Base-by-base conservation (phyloP, 2,888 invertebrate genomes). In the Polymixis lichenea region DNA sequence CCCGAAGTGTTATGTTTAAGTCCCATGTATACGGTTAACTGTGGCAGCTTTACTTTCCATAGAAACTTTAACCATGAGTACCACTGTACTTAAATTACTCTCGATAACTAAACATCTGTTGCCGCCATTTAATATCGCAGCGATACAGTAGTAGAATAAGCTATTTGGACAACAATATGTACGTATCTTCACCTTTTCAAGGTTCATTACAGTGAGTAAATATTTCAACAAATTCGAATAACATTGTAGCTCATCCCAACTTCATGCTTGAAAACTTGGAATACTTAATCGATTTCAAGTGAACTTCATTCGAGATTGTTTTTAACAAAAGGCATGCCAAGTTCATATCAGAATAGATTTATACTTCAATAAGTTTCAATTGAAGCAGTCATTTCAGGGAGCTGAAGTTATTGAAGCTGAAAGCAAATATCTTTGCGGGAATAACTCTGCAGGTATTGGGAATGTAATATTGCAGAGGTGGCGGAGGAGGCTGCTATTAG, bases 341-440 rank as follows among this genome's bases (percentile, higher is more conserved):
- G 25, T 72, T 56, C 61, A 51, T 68, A 64, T 65, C 62, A 76
- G 74, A 78, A 86, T 75, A 68, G 76, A 71, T 84, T 81, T 62
- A 81, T 84, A 72, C 78, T 84, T 80, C 75, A 87, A 77, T 80
- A 82, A 80, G 53, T 82, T 78, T 78, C 70, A 75, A 83, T 83
- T 72, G 76, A 58, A 43, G 51, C 70, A 58, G 75, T 60, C 51
- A 61, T 75, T 68, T 65, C 43, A 62, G 65, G 72, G 53, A 74
- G 72, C 69, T 71, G n/a, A 75, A 82, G 71, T 75, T 83, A 86
- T 77, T 80, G 78, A 67, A 83, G 73, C 28, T 73, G 43, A 56
- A 73, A 55, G 64, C 72, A 74, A 79, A 80, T 81, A 70, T 75
- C 62, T 80, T 32, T 61, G 32, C 6, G 8, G 69, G 25, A 28